Percentiles rank a stretch among this genome's conserved stretches.
These are phyloP conservation scores for Rhabditophanes sp. DNA, from an alignment of 2,888 invertebrate genomes.

Conservation along the genomic window DNA sequence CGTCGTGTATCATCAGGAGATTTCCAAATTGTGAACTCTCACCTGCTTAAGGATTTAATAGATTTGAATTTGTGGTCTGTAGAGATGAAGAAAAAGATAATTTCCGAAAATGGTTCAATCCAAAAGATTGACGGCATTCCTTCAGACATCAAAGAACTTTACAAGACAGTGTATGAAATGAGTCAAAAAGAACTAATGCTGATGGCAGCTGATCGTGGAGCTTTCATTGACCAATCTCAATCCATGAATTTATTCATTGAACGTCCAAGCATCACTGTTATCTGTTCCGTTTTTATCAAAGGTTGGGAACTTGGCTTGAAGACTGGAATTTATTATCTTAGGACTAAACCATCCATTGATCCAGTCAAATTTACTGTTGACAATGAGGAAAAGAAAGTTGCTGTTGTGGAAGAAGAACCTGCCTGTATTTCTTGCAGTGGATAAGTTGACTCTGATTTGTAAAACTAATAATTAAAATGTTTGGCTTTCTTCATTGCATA, in stretches of 20 bases:
- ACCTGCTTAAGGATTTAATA: slow-evolving; percentile 76
- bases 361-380: slow-evolving; percentile 96
- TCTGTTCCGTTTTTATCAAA: slow-evolving; percentile 94
- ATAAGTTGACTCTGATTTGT: too few relatives aligned
- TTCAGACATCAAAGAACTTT: slow-evolving; percentile 46
- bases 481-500: too few relatives aligned
- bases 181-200: slow-evolving; percentile 73
- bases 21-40: slow-evolving; percentile 68
- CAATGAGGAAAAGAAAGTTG: too few relatives aligned
- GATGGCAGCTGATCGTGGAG: slow-evolving; percentile 92
- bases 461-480: too few relatives aligned
- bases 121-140: slow-evolving; percentile 49
- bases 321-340: slow-evolving; percentile 94
- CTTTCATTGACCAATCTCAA: slow-evolving; percentile 95
- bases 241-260: slow-evolving; percentile 92
- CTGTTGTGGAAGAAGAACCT: too few relatives aligned
- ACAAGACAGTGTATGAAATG: slow-evolving; percentile 50
- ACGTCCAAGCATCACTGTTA: slow-evolving; percentile 73
- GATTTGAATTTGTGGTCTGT: slow-evolving; percentile 80
- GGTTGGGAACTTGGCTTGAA: slow-evolving; percentile 90
- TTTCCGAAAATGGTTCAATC: slow-evolving; percentile 76
- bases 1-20: slow-evolving; percentile 72
- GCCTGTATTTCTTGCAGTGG: too few relatives aligned
- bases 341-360: slow-evolving; percentile 84
- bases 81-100: slow-evolving; percentile 80